Conservation (phyloP, 2,888 invertebrate species). For the Oeneis ivallda region DNA sequence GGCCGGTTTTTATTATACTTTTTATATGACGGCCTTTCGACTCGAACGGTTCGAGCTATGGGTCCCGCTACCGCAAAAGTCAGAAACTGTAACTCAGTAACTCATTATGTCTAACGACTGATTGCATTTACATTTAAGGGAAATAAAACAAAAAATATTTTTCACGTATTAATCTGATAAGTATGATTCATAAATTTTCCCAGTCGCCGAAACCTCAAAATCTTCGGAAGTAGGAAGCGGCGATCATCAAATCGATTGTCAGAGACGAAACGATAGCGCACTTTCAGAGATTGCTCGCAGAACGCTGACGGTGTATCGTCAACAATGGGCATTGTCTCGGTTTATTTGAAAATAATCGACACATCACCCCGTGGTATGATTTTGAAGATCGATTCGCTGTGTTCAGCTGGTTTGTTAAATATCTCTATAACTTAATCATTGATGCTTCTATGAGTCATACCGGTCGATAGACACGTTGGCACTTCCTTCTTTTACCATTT, state of each 20-base stretch:
- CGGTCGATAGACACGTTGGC: background rate
- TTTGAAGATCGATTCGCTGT: constrained; percentile 22
- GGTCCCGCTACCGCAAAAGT: too few relatives aligned
- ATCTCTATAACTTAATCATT: constrained; percentile 7
- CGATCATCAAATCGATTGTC: constrained; percentile 56
- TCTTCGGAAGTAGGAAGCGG: constrained; percentile 41
- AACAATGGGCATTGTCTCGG: constrained; percentile 72
- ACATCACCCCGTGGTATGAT: constrained; percentile 44
- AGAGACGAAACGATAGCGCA: constrained; percentile 56
- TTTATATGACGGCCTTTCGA: too few relatives aligned
- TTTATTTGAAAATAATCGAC: constrained; percentile 67
- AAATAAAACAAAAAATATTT: too few relatives aligned
- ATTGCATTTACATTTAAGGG: too few relatives aligned
- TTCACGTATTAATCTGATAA: background rate
- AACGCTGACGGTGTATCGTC: constrained; percentile 64
- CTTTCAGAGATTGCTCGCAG: constrained; percentile 48
- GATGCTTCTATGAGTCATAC: background rate
- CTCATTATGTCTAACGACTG: too few relatives aligned
- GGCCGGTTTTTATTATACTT: too few relatives aligned
- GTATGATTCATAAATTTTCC: constrained; percentile 35
- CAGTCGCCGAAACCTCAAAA: constrained; percentile 28
- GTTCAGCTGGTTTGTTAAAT: constrained; percentile 22
- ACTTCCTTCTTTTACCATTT: background rate
- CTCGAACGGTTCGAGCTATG: too few relatives aligned
- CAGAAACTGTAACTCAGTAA: too few relatives aligned